A percentile compares a stretch with the other conserved stretches of the same genome.
phyloP scores from a whole-genome alignment of 2,888 invertebrate species.

The Monochamus alternatus region DNA sequence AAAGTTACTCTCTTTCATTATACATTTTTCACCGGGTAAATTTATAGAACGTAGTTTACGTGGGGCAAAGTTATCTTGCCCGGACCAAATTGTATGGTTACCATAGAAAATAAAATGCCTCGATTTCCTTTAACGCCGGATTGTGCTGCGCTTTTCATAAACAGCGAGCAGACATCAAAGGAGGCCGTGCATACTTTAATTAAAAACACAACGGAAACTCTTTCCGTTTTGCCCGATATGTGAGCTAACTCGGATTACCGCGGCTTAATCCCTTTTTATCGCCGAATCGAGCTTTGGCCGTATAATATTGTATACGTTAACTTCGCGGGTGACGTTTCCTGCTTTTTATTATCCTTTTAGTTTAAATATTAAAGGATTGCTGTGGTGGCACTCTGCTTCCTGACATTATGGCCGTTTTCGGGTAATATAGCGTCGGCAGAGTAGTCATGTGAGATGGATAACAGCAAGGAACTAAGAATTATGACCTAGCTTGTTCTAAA shows the following conservation, averaged over 20 bases:
- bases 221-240: constrained; percentile 9
- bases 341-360: background rate
- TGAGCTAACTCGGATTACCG: constrained; percentile 1
- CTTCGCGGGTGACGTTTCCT: constrained; percentile 5
- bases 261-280: constrained; percentile 11
- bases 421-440: too few species aligned
- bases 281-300: constrained; percentile 7
- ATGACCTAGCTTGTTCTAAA: too few species aligned
- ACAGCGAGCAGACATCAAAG: constrained; percentile 15
- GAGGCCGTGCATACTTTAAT: constrained; percentile 11
- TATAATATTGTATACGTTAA: constrained; percentile 5
- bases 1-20: too few species aligned
- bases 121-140: background rate
- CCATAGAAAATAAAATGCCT: constrained; percentile 1
- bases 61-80: background rate
- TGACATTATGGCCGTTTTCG: too few species aligned
- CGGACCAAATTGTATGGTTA: background rate
- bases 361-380: background rate
- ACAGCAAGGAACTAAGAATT: too few species aligned
- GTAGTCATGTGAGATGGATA: too few species aligned
- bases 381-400: background rate
- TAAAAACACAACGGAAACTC: constrained; percentile 15
- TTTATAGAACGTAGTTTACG: background rate
- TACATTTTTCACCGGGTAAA: background rate
- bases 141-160: constrained; percentile 4